Base-by-base conservation (phyloP, 2,113 vertebrate genomes). In the Hippopotamus amphibius region DNA sequence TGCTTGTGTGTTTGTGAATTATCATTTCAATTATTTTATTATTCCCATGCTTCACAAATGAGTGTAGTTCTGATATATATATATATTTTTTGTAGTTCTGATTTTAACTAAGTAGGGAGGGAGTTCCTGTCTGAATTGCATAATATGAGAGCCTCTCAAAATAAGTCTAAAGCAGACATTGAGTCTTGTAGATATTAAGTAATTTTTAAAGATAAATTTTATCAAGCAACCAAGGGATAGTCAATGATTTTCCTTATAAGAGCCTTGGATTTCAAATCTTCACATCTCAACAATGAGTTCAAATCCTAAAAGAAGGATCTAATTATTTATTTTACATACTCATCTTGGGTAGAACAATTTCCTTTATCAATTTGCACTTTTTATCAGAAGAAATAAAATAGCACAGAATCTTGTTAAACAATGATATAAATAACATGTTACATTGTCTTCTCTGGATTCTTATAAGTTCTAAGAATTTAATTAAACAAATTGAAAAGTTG, bases 11-110 rank as follows among this genome's bases (percentile, higher is more conserved):
- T 57, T 53, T 86, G 30, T 79, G 53, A 66, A n/a, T 77, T 43
- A 81, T 28, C 26, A 95, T 88, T 96, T 94, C 17, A 57, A 71
- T 88, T 97, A 6, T 88, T 88, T 91, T 50, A 59, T 94, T 15
- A 71, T 48, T 53, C 72, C 10, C 71, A 13, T 71, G 65, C 66
- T 88, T 81, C 13, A 86, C 61, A 82, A 95, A 79, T 77, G 50
- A 96, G 61, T 71, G 37, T 37, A 37, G 37, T 37, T 37, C 37
- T 37, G 37, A 37, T 37, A 37, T 37, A 37, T 37, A 37, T 37
- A 37, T 37, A 37, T 37, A 37, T 37, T 2, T 37, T 37, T 37
- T 37, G 37, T 2, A 24, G 12, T 46, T 95, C 50, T 76, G 17
- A 53, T 88, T 89, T 88, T 66, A 59, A 8, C 13, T 66, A 43